These are phyloP conservation scores for Lasioglossum lativentre DNA, from an alignment of 2,888 invertebrate species.

Conservation along the genomic window DNA sequence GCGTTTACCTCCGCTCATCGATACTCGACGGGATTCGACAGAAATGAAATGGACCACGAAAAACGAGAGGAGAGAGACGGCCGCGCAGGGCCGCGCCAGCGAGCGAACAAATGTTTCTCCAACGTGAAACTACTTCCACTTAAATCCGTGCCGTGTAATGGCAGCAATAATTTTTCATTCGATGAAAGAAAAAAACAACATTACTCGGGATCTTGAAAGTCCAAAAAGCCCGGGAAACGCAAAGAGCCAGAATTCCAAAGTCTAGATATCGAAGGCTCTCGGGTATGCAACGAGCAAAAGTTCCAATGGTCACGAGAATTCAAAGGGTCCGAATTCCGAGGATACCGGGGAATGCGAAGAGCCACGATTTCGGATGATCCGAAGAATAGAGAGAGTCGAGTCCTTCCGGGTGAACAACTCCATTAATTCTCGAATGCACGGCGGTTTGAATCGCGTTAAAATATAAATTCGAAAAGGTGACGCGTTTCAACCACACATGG, in stretches of 20 bases:
- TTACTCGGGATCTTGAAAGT: not conserved
- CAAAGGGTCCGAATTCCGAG: not conserved
- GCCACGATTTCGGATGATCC: not conserved
- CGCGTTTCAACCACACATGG: slow-evolving; percentile 8
- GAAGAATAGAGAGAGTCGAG: not conserved
- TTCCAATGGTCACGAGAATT: not conserved
- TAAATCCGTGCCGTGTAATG: not conserved
- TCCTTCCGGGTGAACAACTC: not conserved
- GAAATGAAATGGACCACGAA: slow-evolving; percentile 5
- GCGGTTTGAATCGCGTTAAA: not conserved
- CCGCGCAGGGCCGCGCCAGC: not conserved
- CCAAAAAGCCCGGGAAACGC: not conserved
- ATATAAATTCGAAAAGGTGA: not conserved
- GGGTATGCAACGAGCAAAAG: not conserved
- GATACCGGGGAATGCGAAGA: too few species aligned
- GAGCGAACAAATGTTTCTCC: not conserved
- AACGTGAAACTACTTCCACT: not conserved
- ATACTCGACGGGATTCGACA: slow-evolving; percentile 35
- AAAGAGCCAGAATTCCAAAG: not conserved
- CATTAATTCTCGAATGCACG: not conserved
- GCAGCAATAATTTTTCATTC: not conserved
- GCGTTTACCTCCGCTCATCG: slow-evolving; percentile 50
- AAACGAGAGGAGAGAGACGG: not conserved
- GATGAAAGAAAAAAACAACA: not conserved
- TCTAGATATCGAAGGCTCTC: not conserved